Evolutionary conservation across 2,113 vertebrate genomes (phyloP).

Genomic region (Propithecus coquereli): DNA sequence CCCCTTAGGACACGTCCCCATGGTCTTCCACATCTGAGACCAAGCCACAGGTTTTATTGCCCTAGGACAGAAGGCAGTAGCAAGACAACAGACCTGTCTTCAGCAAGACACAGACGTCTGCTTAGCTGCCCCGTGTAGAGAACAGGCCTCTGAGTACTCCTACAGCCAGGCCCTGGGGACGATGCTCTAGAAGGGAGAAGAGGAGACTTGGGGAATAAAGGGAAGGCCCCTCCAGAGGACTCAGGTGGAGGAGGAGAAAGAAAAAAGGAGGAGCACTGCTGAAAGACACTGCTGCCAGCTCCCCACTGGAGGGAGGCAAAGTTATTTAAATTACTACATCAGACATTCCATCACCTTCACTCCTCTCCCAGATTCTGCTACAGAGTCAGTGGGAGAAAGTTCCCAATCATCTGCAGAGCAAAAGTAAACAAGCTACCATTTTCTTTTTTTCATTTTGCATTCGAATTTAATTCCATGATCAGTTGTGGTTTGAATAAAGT

Average conservation of each 20-base stretch:
- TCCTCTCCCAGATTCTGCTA: not conserved
- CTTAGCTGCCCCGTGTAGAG: not conserved
- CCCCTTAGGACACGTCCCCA: not conserved
- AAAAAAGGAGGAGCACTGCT: too few species aligned
- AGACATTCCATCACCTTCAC: not conserved
- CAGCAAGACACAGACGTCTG: not conserved
- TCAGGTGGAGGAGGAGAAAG: not conserved
- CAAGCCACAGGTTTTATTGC: not conserved
- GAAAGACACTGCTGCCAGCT: not conserved
- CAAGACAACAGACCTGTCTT: not conserved
- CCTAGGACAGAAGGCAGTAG: not conserved
- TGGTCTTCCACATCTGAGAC: not conserved
- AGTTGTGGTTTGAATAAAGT: not conserved
- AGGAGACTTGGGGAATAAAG: not conserved
- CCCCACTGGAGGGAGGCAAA: not conserved
- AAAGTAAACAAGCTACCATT: not conserved
- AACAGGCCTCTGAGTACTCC: fast-evolving
- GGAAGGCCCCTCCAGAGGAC: not conserved
- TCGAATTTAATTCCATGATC: not conserved
- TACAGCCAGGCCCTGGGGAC: not conserved
- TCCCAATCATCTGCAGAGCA: not conserved
- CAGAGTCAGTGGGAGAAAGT: fast-evolving
- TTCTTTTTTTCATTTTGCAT: not conserved
- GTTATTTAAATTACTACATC: not conserved
- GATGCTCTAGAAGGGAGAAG: too few species aligned